These are phyloP conservation scores for Diabrotica undecimpunctata DNA, from an alignment of 1,140 invertebrate genomes.

Conservation along the genomic window DNA sequence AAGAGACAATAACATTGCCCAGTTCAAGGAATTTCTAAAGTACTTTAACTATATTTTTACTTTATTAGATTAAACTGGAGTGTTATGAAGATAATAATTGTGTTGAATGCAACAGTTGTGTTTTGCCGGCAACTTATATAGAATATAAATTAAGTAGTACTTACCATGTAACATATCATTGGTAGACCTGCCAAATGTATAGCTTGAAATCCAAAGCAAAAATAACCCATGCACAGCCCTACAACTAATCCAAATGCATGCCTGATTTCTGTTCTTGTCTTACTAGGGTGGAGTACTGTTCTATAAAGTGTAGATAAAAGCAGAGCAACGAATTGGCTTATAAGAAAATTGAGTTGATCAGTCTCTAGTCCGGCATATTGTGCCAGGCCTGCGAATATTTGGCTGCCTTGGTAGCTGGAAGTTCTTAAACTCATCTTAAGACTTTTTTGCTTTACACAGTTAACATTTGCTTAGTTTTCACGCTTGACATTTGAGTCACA, in stretches of 20 bases:
- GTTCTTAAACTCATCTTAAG: constrained; percentile 12
- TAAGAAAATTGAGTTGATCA: constrained; percentile 73
- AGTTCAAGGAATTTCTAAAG: no score
- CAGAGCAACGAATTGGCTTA: constrained; percentile 75
- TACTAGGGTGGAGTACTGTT: constrained; percentile 62
- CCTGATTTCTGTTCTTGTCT: constrained; percentile 62
- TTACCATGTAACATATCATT: constrained; percentile 58
- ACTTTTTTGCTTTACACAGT: not conserved
- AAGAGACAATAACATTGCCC: no score
- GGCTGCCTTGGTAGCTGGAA: constrained; percentile 56
- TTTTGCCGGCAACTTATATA: no score
- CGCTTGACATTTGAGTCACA: not conserved
- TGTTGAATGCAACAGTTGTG: no score
- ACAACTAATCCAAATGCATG: constrained; percentile 71
- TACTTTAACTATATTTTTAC: no score
- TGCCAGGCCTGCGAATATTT: constrained; percentile 57
- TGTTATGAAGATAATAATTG: no score
- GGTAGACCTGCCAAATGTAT: constrained; percentile 73
- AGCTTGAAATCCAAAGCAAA: constrained; percentile 84
- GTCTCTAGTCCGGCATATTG: constrained; percentile 56
- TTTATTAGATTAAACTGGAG: no score
- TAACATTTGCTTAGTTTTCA: not conserved
- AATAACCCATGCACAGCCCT: constrained; percentile 76
- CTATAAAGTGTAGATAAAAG: constrained; percentile 68
- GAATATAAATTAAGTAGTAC: not conserved